phyloP scores from a whole-genome alignment of 92 coral and sea anemone genomes.

The Nematostella vectensis region DNA sequence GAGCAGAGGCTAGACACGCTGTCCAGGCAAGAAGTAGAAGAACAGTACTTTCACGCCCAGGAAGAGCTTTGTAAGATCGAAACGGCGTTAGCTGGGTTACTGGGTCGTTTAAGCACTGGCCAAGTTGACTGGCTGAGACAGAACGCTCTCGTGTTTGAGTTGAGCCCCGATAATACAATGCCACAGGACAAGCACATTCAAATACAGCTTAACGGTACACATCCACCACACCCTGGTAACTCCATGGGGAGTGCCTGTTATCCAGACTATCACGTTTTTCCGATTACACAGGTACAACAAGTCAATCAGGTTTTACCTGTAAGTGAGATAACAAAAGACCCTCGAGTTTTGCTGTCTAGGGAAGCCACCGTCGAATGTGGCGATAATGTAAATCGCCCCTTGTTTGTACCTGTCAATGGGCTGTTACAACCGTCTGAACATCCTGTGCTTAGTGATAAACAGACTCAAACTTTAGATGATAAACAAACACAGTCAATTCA shows the following conservation, averaged over 20 bases:
- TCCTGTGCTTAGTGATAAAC: slow-evolving; percentile 34
- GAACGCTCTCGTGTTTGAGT: not conserved
- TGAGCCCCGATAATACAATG: not conserved
- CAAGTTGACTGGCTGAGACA: slow-evolving; percentile 46
- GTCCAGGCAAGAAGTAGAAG: slow-evolving; percentile 79
- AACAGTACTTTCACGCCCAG: slow-evolving; percentile 73
- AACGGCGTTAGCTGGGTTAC: slow-evolving; percentile 46
- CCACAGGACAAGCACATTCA: not conserved
- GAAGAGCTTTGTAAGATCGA: slow-evolving; percentile 60
- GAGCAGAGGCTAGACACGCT: slow-evolving; percentile 51
- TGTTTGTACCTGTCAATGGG: not conserved
- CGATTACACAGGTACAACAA: not conserved
- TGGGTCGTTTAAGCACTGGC: slow-evolving; percentile 32
- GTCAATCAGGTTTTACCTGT: slow-evolving; percentile 1
- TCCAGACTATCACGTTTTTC: not conserved
- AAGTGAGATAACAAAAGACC: not conserved
- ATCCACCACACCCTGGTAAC: not conserved
- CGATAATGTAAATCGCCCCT: not conserved
- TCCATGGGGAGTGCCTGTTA: not conserved
- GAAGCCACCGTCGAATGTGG: not conserved
- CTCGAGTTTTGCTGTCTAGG: not conserved
- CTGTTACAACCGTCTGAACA: not conserved
- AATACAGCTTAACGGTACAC: not conserved
- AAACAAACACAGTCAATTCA: slow-evolving; percentile 14
- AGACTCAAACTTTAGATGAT: slow-evolving; percentile 40